Percentiles rank a stretch among this genome's conserved stretches.
These are phyloP conservation scores for Sthenelais limicola DNA, from an alignment of 2,888 invertebrate genomes.

Conservation along the genomic window DNA sequence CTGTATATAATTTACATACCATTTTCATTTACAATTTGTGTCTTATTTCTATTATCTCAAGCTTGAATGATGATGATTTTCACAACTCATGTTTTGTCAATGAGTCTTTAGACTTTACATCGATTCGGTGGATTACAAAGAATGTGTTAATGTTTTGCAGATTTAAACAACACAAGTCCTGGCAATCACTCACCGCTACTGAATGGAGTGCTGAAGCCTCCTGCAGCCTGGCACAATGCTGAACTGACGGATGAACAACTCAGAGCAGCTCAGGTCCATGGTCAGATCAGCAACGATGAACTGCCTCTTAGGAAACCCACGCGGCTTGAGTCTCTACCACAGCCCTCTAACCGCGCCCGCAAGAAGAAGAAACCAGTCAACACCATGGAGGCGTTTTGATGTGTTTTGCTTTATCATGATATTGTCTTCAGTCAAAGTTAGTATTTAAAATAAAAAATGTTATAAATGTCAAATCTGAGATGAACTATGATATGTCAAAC, in stretches of 20 bases:
- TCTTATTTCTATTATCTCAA: no score
- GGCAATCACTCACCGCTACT: not conserved
- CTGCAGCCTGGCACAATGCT: slow-evolving; percentile 33
- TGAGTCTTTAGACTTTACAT: no score
- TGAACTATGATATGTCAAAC: no score
- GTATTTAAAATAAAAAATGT: no score
- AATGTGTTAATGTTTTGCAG: slow-evolving; percentile 8
- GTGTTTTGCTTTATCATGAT: no score
- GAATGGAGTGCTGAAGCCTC: not conserved
- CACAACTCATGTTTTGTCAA: no score
- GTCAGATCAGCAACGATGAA: slow-evolving; percentile 62
- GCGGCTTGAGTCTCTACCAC: slow-evolving; percentile 74
- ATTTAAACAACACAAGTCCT: slow-evolving; percentile 27
- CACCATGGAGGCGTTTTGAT: slow-evolving; percentile 42
- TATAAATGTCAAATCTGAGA: no score
- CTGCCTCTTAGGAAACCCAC: slow-evolving; percentile 71
- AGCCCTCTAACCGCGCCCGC: slow-evolving; percentile 54
- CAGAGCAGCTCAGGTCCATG: slow-evolving; percentile 67
- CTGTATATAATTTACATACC: no score
- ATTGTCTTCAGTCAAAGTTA: no score
- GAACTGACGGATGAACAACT: slow-evolving; percentile 52
- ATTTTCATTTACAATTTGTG: no score
- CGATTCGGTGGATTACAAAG: no score
- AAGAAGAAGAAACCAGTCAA: slow-evolving; percentile 57
- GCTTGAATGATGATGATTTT: no score